These are phyloP conservation scores for Acleris literana DNA, from an alignment of 2,888 invertebrate genomes.

Conservation along the genomic window DNA sequence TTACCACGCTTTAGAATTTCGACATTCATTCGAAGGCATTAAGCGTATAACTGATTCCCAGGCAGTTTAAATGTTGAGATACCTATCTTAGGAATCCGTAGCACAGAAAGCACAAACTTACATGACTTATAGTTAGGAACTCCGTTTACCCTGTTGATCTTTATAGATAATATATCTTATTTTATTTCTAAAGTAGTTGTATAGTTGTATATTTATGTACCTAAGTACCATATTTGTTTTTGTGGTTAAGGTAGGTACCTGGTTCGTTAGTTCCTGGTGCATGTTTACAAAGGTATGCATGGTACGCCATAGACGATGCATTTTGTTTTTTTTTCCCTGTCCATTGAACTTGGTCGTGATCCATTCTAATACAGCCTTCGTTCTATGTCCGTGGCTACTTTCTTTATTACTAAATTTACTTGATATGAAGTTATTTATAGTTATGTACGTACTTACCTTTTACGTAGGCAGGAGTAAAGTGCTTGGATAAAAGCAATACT, in stretches of 20 bases:
- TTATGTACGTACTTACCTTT: background rate
- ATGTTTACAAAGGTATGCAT: slow-evolving; percentile 4
- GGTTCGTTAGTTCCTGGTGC: background rate
- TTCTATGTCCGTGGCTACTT: slow-evolving; percentile 43
- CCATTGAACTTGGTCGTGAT: slow-evolving; percentile 63
- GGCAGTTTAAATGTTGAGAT: too few species aligned
- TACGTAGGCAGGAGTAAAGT: too few species aligned
- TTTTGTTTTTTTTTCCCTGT: slow-evolving; percentile 51
- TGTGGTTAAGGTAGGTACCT: background rate
- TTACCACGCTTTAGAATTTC: background rate
- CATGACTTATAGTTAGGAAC: too few species aligned
- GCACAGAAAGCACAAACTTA: too few species aligned
- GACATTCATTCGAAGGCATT: background rate
- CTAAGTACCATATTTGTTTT: background rate
- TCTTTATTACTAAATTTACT: slow-evolving; percentile 36
- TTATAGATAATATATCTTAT: too few species aligned
- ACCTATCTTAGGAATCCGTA: too few species aligned
- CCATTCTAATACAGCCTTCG: slow-evolving; percentile 54
- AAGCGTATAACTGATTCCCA: background rate
- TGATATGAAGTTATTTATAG: background rate
- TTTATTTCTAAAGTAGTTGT: background rate
- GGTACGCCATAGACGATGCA: slow-evolving; percentile 19
- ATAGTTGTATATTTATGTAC: background rate
- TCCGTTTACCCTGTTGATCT: too few species aligned
- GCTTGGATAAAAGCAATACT: too few species aligned